Conservation (phyloP, 2,113 vertebrate genomes). For the Anarhynchus alexandrinus region DNA sequence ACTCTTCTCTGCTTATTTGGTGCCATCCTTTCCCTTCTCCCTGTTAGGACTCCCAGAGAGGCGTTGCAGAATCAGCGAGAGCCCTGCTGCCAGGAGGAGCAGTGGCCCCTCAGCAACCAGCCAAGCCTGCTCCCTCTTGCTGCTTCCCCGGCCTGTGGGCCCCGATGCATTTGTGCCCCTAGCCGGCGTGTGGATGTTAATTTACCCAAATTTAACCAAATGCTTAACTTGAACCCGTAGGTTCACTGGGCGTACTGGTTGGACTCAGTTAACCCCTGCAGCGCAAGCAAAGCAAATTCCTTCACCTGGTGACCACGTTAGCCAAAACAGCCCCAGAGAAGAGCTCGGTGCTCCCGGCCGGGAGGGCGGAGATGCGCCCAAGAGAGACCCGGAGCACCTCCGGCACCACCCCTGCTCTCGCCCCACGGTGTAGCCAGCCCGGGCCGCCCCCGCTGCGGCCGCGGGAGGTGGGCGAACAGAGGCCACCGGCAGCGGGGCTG, state of each 20-base stretch:
- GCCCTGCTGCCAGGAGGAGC: not conserved
- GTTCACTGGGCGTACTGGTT: too few relatives aligned
- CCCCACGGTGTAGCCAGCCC: too few relatives aligned
- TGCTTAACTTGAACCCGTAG: not conserved
- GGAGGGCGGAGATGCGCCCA: accelerated
- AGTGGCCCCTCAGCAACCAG: not conserved
- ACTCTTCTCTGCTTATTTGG: not conserved
- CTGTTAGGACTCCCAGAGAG: not conserved
- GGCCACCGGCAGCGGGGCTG: too few relatives aligned
- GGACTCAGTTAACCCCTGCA: not conserved
- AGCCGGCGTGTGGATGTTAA: too few relatives aligned
- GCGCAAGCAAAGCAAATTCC: not conserved
- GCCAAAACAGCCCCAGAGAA: too few relatives aligned
- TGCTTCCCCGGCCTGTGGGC: not conserved
- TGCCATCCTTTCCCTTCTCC: not conserved
- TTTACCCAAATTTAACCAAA: too few relatives aligned
- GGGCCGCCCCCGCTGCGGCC: not conserved
- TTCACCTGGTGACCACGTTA: not conserved
- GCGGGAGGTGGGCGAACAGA: not conserved
- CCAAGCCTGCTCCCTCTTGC: not conserved
- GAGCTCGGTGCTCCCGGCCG: too few relatives aligned
- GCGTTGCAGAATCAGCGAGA: not conserved
- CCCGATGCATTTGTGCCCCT: not conserved
- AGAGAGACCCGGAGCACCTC: accelerated
- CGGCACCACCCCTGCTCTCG: not conserved